Conservation (phyloP, 2,797 vertebrate genomes). For the Protonibea diacanthus region DNA sequence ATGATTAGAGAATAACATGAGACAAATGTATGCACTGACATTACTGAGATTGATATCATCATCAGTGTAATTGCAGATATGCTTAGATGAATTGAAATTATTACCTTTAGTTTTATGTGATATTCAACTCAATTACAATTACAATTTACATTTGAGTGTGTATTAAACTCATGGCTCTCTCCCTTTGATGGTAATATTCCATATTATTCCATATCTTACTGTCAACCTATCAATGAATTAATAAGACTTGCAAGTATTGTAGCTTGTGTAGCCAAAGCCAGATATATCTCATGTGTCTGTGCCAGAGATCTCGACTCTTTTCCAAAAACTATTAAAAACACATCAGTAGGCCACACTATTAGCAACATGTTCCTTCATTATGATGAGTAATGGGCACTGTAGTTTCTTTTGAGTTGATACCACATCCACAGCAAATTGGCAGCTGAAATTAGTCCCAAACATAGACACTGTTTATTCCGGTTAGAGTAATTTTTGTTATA, state of each 20-base stretch:
- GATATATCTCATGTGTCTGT: neutral
- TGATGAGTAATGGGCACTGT: neutral
- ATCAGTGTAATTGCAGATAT: neutral
- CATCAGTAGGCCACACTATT: neutral
- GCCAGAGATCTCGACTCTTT: neutral
- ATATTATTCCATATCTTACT: neutral
- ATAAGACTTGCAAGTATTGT: neutral
- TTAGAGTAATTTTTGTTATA: neutral
- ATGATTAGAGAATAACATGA: neutral
- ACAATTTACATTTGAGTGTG: neutral
- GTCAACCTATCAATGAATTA: neutral
- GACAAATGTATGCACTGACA: neutral
- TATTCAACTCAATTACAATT: neutral
- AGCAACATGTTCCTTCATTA: neutral
- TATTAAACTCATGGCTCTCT: neutral
- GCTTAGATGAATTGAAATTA: neutral
- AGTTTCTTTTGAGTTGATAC: slow-evolving; percentile 5
- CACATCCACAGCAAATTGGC: neutral
- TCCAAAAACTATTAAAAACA: neutral
- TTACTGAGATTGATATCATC: neutral
- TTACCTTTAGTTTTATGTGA: neutral
- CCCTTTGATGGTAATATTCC: neutral
- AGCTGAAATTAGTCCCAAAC: neutral
- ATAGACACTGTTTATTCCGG: neutral
- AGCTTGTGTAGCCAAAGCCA: neutral